phyloP scores from a whole-genome alignment of 2,113 vertebrate species.

The Catagonus wagneri region DNA sequence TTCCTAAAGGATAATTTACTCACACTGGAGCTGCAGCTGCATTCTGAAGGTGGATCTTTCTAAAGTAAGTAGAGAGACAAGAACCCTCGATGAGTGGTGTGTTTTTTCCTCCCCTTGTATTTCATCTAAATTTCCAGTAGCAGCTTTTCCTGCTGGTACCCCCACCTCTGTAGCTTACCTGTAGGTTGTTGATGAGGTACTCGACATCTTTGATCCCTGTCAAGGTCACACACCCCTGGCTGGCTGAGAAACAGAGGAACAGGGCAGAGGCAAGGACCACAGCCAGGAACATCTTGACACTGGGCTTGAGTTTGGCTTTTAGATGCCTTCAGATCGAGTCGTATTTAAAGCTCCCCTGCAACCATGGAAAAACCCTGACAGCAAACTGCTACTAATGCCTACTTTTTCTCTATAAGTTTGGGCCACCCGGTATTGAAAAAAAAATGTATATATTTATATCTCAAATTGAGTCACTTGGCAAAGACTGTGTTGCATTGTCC shows the following conservation, averaged over 20 bases:
- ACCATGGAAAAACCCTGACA: slow-evolving; percentile 86
- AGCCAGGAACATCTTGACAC: slow-evolving; percentile 83
- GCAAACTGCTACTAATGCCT: slow-evolving; percentile 86
- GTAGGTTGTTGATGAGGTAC: background rate
- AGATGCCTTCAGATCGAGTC: slow-evolving; percentile 78
- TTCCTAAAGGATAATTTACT: slow-evolving; percentile 72
- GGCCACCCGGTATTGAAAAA: slow-evolving; percentile 76
- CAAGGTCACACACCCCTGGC: accelerated
- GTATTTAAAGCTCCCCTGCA: slow-evolving; percentile 85
- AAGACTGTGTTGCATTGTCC: slow-evolving; percentile 50
- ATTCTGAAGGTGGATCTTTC: slow-evolving; percentile 11
- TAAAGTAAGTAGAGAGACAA: slow-evolving; percentile 73
- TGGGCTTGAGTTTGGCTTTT: slow-evolving; percentile 58
- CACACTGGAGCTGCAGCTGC: slow-evolving; percentile 81
- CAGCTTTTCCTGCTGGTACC: accelerated
- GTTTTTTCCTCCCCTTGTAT: background rate
- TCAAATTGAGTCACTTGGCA: slow-evolving; percentile 85
- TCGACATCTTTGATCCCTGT: accelerated
- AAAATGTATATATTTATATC: background rate
- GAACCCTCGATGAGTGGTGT: slow-evolving; percentile 6
- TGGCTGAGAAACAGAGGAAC: slow-evolving; percentile 69
- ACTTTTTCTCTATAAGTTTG: slow-evolving; percentile 84
- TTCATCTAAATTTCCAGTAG: background rate
- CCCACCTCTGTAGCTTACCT: slow-evolving; percentile 76
- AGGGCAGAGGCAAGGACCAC: slow-evolving; percentile 77